Conservation (phyloP, 2,888 invertebrate species). For the Caenorhabditis virilis region DNA sequence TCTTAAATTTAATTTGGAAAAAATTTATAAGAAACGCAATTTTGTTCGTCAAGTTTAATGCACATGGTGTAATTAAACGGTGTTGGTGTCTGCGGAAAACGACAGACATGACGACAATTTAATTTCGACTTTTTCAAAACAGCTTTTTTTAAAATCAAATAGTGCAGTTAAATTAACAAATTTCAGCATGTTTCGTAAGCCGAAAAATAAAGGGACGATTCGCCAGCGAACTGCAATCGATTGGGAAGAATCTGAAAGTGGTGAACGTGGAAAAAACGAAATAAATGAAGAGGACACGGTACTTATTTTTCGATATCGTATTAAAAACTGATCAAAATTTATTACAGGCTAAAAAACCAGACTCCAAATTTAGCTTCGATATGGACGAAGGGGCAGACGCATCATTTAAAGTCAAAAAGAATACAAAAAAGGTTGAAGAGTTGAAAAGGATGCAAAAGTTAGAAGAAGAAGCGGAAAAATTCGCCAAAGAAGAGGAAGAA, state of each 20-base stretch:
- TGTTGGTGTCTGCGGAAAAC: conserved; percentile 11
- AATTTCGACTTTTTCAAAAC: too few relatives aligned
- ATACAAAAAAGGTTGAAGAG: conserved; percentile 53
- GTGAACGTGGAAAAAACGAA: background rate
- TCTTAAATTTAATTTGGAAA: too few relatives aligned
- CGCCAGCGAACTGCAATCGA: conserved; percentile 38
- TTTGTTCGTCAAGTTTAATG: conserved; percentile 7
- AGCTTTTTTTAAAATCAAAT: background rate
- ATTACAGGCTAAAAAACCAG: too few relatives aligned
- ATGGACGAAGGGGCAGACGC: conserved; percentile 53
- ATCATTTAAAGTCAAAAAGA: conserved; percentile 57
- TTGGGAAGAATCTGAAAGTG: conserved; percentile 33
- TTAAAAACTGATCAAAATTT: background rate
- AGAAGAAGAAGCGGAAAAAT: conserved; percentile 42
- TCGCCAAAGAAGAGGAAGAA: conserved; percentile 19
- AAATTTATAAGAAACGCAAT: conserved; percentile 2
- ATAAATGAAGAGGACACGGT: conserved; percentile 1
- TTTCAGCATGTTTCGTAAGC: conserved; percentile 60
- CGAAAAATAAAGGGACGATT: conserved; percentile 50
- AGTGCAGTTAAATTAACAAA: background rate
- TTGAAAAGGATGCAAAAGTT: conserved; percentile 44
- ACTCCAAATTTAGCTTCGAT: conserved; percentile 56
- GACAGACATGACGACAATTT: conserved; percentile 10
- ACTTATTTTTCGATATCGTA: too few relatives aligned
- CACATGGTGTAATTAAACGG: background rate